Evolutionary conservation across 2,113 vertebrate genomes (phyloP), one percentile per base, ranked within the genome.

Genomic region (Eulacestoma nigropectus): DNA sequence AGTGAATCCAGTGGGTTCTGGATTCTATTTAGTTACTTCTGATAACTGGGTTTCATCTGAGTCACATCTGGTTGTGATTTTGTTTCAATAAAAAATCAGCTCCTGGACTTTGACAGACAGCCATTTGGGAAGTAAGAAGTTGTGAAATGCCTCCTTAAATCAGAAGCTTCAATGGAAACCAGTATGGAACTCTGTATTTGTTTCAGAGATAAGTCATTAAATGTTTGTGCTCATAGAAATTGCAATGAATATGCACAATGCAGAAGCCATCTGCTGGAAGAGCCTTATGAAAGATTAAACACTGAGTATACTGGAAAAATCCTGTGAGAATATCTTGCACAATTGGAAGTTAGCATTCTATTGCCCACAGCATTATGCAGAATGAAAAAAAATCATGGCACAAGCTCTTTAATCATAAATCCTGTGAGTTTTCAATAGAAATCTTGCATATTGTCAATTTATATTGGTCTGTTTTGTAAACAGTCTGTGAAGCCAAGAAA

Each of bases 211-310:
- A 84, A 87, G 47, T 37, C 49, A 70, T 87, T 84, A 50, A 72
- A 68, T 39, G 42, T 41, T 91, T 93, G 49, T 87, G 60, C 88
- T 79, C 44, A 57, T 10, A 87, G 64, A 95, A 95, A 91, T 82
- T 41, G 74, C 78, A 50, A 23, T 73, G 74, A 95, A 50, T 53
- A 82, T 50, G 49, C 32, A 95, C 52, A 97, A 92, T 63, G 62
- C 20, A 81, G 75, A 94, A 90, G 57, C 64, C 60, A 57, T 77
- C 83, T 95, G 62, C 65, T 84, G 44, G 30, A 63, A 86, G 84
- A 93, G 23, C 23, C 47, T 39, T 50, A 75, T 50, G 63, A 94
- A 89, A 96, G 65, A 89, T 91, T 95, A 89, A 86, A 94, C 21
- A 60, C 29, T 74, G 49, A 91, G 11, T 60, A 77, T 76, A 63